Evolutionary conservation across 2,797 vertebrate species (phyloP).

Genomic region (Pachyuromys duprasi): DNA sequence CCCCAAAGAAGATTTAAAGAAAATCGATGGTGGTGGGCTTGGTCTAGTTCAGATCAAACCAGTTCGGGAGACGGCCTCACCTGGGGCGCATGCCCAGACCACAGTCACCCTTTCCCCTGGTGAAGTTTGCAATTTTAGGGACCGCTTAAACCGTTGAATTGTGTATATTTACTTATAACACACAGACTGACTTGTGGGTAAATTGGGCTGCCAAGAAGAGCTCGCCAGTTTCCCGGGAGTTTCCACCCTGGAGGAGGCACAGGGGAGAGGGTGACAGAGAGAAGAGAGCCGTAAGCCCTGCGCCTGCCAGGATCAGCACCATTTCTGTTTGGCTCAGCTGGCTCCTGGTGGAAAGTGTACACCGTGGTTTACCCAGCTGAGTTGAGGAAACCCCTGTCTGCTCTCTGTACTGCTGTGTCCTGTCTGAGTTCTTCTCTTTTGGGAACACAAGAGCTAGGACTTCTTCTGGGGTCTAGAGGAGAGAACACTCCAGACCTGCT

Average conservation of each 20-base stretch:
- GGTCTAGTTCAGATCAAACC: background rate
- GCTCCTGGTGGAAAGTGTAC: too few relatives aligned
- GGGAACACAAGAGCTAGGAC: too few relatives aligned
- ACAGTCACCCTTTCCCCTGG: background rate
- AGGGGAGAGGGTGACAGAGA: background rate
- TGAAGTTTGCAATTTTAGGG: background rate
- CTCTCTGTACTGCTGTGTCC: background rate
- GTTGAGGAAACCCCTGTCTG: background rate
- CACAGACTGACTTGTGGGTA: background rate
- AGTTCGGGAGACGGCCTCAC: background rate
- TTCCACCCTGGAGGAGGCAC: background rate
- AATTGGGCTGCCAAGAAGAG: background rate
- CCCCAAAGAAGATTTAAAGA: background rate
- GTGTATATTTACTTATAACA: background rate
- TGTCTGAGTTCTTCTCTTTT: background rate
- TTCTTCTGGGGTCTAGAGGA: too few relatives aligned
- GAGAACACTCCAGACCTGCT: too few relatives aligned
- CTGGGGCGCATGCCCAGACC: background rate
- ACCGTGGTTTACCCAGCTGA: too few relatives aligned
- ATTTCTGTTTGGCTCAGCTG: too few relatives aligned
- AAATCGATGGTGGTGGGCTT: background rate
- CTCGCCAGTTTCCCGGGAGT: background rate
- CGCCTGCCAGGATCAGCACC: too few relatives aligned
- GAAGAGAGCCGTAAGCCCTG: too few relatives aligned
- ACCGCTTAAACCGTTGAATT: background rate